A percentile compares a stretch with the other conserved stretches of the same genome.
Conservation (phyloP, 2,888 invertebrate genomes). For the Eretmocerus hayati region DNA sequence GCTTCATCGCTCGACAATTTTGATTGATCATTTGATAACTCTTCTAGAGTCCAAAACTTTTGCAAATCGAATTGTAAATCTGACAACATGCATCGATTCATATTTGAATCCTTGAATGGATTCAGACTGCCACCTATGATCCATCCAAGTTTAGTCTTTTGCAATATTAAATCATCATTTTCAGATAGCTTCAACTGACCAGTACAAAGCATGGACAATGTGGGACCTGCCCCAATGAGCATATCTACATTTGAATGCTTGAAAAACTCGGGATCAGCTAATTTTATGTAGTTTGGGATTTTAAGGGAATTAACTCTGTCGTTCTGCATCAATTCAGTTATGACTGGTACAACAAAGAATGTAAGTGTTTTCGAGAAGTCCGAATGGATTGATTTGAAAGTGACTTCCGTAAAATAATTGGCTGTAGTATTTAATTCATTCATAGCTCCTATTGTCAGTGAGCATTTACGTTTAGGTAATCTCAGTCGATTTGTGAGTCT, state of each 20-base stretch:
- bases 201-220: conserved; percentile 16
- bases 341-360: not conserved
- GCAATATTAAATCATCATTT: conserved; percentile 15
- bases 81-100: conserved; percentile 4
- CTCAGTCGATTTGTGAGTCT: not conserved
- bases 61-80: not conserved
- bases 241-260: conserved; percentile 12
- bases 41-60: conserved; percentile 19
- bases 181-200: conserved; percentile 18
- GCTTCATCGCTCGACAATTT: not conserved
- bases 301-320: not conserved
- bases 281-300: conserved; percentile 11
- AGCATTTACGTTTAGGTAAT: not conserved
- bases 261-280: conserved; percentile 22
- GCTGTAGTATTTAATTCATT: not conserved
- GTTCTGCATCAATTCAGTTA: not conserved
- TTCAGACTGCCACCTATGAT: conserved; percentile 10
- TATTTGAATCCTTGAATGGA: not conserved
- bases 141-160: conserved; percentile 24
- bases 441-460: not conserved
- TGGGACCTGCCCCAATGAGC: conserved; percentile 15
- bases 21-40: not conserved
- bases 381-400: not conserved
- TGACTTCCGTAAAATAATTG: not conserved
- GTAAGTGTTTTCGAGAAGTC: not conserved